These are phyloP conservation scores for Phoeniculus purpureus DNA, from an alignment of 2,797 vertebrate species.

Conservation along the genomic window DNA sequence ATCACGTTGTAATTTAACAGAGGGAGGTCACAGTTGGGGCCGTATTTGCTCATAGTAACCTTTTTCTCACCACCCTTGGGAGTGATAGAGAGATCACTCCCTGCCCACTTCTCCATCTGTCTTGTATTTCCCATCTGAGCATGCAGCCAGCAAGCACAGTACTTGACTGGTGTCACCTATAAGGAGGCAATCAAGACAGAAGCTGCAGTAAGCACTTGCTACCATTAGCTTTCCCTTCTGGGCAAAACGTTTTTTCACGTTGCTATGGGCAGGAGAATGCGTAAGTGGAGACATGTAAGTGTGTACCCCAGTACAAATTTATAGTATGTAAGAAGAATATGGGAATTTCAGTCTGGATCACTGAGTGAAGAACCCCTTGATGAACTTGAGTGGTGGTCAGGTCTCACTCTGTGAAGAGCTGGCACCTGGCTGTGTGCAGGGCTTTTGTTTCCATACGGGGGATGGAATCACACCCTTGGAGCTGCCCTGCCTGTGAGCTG, in stretches of 20 bases:
- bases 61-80: not conserved
- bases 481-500: not conserved
- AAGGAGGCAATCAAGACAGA: not conserved
- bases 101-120: no score
- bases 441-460: not conserved
- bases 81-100: not conserved
- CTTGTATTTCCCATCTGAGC: not conserved
- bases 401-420: not conserved
- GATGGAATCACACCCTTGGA: not conserved
- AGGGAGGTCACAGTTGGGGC: not conserved
- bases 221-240: not conserved
- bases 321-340: not conserved
- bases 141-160: rapidly evolving
- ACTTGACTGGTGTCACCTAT: not conserved
- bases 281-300: rapidly evolving
- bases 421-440: rapidly evolving
- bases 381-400: not conserved
- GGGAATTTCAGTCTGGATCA: not conserved
- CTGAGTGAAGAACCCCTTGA: not conserved
- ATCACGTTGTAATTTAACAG: not conserved
- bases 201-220: not conserved
- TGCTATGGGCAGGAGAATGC: not conserved
- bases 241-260: not conserved
- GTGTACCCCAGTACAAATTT: not conserved
- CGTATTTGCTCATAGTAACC: not conserved